These are phyloP conservation scores for Sebastes iracundus DNA, from an alignment of 2,797 vertebrate species.

Conservation along the genomic window DNA sequence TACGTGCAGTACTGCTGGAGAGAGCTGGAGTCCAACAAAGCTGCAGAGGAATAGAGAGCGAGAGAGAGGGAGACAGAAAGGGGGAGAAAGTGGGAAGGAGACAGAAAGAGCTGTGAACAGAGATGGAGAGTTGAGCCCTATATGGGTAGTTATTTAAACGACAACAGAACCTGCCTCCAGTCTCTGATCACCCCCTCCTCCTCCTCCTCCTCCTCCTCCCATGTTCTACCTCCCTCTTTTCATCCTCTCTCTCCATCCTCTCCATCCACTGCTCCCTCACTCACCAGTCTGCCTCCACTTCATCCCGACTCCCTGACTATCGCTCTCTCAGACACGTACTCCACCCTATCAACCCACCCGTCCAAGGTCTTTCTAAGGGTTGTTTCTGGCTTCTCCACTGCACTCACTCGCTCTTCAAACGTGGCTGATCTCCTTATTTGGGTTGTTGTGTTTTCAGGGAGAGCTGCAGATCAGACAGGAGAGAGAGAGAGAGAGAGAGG, in stretches of 20 bases:
- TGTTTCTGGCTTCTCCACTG: constrained; percentile 71
- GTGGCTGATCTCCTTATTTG: constrained; percentile 89
- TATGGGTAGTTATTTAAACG: constrained; percentile 85
- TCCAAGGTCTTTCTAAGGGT: constrained; percentile 78
- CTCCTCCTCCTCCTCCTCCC: constrained; percentile 18
- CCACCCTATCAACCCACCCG: constrained; percentile 69
- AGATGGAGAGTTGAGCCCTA: constrained; percentile 74
- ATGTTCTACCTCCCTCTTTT: constrained; percentile 36
- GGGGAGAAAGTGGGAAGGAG: constrained; percentile 52
- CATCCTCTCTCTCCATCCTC: constrained; percentile 44
- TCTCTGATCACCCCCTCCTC: constrained; percentile 64
- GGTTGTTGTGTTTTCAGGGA: constrained; percentile 82
- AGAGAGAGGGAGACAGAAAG: constrained; percentile 35
- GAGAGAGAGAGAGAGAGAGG: constrained; percentile 21
- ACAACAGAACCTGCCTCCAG: constrained; percentile 76
- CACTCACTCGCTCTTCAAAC: constrained; percentile 54
- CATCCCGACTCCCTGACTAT: constrained; percentile 53
- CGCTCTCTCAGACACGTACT: constrained; percentile 48
- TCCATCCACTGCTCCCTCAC: constrained; percentile 42
- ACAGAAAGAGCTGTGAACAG: constrained; percentile 53
- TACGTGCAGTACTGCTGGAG: not conserved
- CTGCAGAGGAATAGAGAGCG: constrained; percentile 25
- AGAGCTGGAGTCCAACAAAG: constrained; percentile 37
- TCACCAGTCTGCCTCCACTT: constrained; percentile 57
- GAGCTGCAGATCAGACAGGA: constrained; percentile 49